Evolutionary conservation across 2,888 invertebrate species (phyloP), one percentile per base, ranked within the genome.

Genomic region (Aspidapion aeneum): DNA sequence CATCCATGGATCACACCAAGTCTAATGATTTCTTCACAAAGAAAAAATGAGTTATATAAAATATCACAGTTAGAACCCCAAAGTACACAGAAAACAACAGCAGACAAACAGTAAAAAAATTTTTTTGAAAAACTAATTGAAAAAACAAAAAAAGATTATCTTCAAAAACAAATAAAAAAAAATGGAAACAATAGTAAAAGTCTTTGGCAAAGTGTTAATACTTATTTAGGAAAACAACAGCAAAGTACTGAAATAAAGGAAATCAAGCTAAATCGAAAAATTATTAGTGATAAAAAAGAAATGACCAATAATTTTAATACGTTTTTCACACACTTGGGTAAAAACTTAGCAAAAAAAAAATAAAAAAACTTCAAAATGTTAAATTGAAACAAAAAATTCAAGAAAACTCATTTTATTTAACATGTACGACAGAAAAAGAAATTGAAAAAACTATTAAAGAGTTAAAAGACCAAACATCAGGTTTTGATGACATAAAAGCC

Each of bases 161-260:
- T n/a, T n/a, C n/a, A n/a, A n/a, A n/a, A n/a, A n/a, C n/a, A n/a
- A 56, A 56, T 56, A 7, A 19, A 21, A 56, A 20, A 56, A 56
- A 22, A 22, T 21, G 21, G 21, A 5, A 5, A 22, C 18, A 21
- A 17, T 56, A 56, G 56, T 22, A 56, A 16, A 19, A 56, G 7
- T 21, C 21, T 56, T 21, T 22, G 18, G 21, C 12, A 3, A 7
- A 35, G 35, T 35, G 35, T 35, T 35, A 35, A 35, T 35, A 35
- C 3, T 7, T 35, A 35, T 12, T 35, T 35, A 12, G 35, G 35
- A 7, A 35, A 35, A 35, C 35, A 35, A 12, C 35, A 35, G 12
- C 35, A 3, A 35, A 35, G 12, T 7, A 35, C 35, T 7, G 35
- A 35, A 35, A n/a, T n/a, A n/a, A n/a, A n/a, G n/a, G n/a, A n/a